Evolutionary conservation across 2,797 vertebrate genomes (phyloP).

Genomic region (Parauchenoglanis punctatus): DNA sequence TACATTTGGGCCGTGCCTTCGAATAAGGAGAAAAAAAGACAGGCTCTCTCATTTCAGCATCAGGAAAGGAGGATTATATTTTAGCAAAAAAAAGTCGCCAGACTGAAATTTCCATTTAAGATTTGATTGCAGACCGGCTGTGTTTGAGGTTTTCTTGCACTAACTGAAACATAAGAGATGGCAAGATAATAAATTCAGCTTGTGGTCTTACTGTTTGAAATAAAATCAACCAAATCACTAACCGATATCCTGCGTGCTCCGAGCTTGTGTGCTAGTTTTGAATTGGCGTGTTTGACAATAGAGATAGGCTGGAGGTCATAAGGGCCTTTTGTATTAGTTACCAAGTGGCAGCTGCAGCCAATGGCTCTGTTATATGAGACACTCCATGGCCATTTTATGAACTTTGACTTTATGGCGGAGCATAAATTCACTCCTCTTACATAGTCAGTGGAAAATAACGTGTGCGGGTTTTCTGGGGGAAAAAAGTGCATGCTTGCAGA

Average conservation of each 20-base stretch:
- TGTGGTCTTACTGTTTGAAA: background rate
- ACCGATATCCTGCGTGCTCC: conserved; percentile 23
- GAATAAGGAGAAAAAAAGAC: conserved; percentile 9
- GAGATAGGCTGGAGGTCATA: conserved; percentile 46
- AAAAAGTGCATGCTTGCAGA: conserved; percentile 1
- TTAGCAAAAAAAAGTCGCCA: background rate
- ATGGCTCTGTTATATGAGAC: conserved; percentile 51
- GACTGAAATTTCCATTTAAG: conserved; percentile 31
- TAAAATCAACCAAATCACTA: background rate
- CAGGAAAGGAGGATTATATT: background rate
- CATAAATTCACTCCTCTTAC: conserved; percentile 32
- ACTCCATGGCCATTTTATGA: conserved; percentile 45
- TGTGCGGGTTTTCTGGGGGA: background rate
- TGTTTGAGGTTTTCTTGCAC: conserved; percentile 29
- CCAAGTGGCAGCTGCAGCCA: conserved; percentile 57
- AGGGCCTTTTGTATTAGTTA: conserved; percentile 51
- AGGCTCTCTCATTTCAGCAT: background rate
- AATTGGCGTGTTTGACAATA: conserved; percentile 33
- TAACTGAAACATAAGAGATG: conserved; percentile 45
- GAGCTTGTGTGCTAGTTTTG: conserved; percentile 25
- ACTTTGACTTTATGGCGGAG: conserved; percentile 47
- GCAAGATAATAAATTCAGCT: conserved; percentile 11
- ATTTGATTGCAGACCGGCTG: conserved; percentile 34
- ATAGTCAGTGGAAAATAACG: conserved; percentile 16
- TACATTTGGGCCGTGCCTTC: conserved; percentile 22